phyloP scores from a whole-genome alignment of 2,888 invertebrate species.

The Mesochorus sp. region DNA sequence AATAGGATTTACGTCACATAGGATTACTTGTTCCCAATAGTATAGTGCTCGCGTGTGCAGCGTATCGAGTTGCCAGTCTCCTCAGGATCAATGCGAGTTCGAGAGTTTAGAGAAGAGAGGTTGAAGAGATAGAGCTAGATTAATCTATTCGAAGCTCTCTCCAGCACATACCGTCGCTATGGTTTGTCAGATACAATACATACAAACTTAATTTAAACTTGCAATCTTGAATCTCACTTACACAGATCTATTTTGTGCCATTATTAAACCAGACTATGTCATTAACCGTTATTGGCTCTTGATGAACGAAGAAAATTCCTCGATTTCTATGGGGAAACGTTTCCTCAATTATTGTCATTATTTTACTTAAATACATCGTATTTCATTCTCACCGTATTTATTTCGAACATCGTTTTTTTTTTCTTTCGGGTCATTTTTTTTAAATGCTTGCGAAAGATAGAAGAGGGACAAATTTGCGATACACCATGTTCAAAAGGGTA shows the following conservation, averaged over 20 bases:
- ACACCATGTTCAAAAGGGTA: neutral
- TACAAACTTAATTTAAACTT: conserved; percentile 58
- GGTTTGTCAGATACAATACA: conserved; percentile 31
- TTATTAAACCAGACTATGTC: no score
- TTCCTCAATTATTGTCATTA: no score
- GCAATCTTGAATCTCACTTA: conserved; percentile 18
- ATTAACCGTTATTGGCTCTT: no score
- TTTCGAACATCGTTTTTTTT: neutral
- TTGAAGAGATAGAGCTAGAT: neutral
- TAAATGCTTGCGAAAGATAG: no score
- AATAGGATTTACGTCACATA: conserved; percentile 11
- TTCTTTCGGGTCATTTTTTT: neutral
- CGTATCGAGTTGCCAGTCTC: conserved; percentile 12
- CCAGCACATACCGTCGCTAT: neutral
- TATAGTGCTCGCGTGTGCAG: neutral
- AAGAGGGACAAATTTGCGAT: neutral
- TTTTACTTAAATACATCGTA: no score
- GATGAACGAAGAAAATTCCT: no score
- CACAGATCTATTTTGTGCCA: neutral
- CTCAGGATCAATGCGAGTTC: conserved; percentile 34
- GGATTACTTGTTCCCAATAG: conserved; percentile 30
- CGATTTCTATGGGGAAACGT: no score
- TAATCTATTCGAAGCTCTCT: conserved; percentile 35
- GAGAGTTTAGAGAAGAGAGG: conserved; percentile 28
- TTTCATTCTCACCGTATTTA: neutral